Conservation (phyloP, 2,113 vertebrate species). For the Electrona antarctica region DNA sequence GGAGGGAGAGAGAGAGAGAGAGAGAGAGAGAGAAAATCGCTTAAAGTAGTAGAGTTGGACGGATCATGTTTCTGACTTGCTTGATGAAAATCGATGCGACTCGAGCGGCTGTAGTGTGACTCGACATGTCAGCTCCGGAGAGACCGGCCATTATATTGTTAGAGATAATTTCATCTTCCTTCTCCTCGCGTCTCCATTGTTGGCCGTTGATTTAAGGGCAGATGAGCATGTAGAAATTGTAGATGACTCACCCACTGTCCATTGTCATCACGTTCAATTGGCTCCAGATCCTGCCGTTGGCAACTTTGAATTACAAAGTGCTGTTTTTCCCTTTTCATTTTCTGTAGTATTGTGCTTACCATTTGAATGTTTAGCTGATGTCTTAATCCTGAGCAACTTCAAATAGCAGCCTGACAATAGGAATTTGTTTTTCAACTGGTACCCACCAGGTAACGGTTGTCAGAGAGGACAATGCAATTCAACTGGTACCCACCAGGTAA, state of each 20-base stretch:
- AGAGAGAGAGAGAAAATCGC: conserved; percentile 44
- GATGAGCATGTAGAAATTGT: conserved; percentile 58
- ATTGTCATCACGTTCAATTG: conserved; percentile 62
- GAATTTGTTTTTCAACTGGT: too few relatives aligned
- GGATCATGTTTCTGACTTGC: conserved; percentile 69
- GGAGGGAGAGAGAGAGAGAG: conserved; percentile 20
- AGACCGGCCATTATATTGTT: conserved; percentile 76
- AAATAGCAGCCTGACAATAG: too few relatives aligned
- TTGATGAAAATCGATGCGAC: conserved; percentile 77
- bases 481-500: too few relatives aligned
- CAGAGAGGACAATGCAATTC: too few relatives aligned
- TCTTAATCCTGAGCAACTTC: neutral
- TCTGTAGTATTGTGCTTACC: neutral
- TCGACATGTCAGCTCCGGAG: conserved; percentile 74
- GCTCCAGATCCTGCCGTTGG: conserved; percentile 37
- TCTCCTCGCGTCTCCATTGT: conserved; percentile 67
- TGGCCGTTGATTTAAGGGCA: conserved; percentile 60
- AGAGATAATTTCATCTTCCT: conserved; percentile 74
- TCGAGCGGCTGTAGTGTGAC: conserved; percentile 73
- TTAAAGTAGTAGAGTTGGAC: conserved; percentile 49
- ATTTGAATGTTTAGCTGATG: too few relatives aligned
- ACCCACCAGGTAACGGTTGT: too few relatives aligned
- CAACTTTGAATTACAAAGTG: conserved; percentile 28
- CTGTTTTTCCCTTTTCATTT: neutral
- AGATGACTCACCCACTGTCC: conserved; percentile 68